Conservation (phyloP, 2,113 vertebrate species). For the Engraulis encrasicolus region DNA sequence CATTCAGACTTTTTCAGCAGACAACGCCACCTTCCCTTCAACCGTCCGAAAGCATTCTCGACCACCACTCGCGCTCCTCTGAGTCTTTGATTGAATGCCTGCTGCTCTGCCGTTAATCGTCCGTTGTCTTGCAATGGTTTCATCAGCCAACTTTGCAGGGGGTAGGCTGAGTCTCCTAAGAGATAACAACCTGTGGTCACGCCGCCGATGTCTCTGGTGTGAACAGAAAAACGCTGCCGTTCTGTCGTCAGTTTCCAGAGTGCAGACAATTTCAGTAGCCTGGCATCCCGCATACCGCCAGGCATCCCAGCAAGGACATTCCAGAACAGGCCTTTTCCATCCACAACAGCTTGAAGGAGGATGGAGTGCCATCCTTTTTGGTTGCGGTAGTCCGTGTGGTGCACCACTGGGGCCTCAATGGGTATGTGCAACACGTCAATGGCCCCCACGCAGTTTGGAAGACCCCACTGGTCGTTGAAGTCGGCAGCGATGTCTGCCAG, state of each 20-base stretch:
- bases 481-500: neutral
- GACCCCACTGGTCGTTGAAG: slow-evolving; percentile 6
- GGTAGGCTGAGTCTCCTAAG: slow-evolving; percentile 38
- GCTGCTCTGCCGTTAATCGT: slow-evolving; percentile 8
- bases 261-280: slow-evolving; percentile 2
- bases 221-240: neutral
- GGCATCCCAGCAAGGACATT: slow-evolving; percentile 21
- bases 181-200: slow-evolving; percentile 34
- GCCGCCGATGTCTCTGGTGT: slow-evolving; percentile 33
- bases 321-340: slow-evolving; percentile 26
- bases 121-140: slow-evolving; percentile 41
- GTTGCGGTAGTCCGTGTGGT: slow-evolving; percentile 19
- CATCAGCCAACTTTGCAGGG: slow-evolving; percentile 33
- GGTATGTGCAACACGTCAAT: slow-evolving; percentile 24
- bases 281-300: slow-evolving; percentile 25
- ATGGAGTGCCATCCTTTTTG: slow-evolving; percentile 31
- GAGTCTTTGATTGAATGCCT: slow-evolving; percentile 23
- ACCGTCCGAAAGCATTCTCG: slow-evolving; percentile 25
- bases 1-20: slow-evolving; percentile 27
- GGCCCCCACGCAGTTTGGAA: slow-evolving; percentile 23
- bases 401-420: slow-evolving; percentile 12
- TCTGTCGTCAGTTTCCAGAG: no score
- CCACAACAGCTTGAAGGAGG: slow-evolving; percentile 28
- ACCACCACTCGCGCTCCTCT: neutral
- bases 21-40: slow-evolving; percentile 36